phyloP scores from a whole-genome alignment of 2,888 invertebrate genomes.

The Drosophila limbata region DNA sequence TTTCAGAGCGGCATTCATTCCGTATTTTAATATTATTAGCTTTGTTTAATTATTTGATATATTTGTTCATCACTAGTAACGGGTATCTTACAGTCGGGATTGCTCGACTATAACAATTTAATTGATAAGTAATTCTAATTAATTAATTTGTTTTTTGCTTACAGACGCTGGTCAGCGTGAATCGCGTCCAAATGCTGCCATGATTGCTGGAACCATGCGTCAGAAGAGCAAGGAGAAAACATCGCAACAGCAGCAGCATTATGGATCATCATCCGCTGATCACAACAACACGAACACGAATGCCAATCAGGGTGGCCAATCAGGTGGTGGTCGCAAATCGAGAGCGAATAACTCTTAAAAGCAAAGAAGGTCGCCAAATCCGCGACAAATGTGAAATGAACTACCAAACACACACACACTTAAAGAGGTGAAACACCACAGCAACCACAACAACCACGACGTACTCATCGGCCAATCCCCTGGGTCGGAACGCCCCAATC shows the following conservation, averaged over 20 bases:
- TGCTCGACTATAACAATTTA: too few relatives aligned
- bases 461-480: constrained; percentile 3
- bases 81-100: background rate
- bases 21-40: too few relatives aligned
- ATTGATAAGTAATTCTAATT: background rate
- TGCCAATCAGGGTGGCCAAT: constrained; percentile 42
- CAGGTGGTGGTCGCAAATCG: constrained; percentile 81
- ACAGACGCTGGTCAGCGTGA: constrained; percentile 72
- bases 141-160: background rate
- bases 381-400: constrained; percentile 66
- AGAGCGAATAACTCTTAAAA: constrained; percentile 81
- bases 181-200: constrained; percentile 77
- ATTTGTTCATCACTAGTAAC: too few relatives aligned
- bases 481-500: background rate
- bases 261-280: constrained; percentile 51
- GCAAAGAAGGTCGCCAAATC: constrained; percentile 51
- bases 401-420: constrained; percentile 1
- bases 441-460: constrained; percentile 1
- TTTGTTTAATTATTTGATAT: too few relatives aligned
- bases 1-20: too few relatives aligned
- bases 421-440: constrained; percentile 2
- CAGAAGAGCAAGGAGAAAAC: constrained; percentile 70
- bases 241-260: constrained; percentile 45
- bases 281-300: constrained; percentile 44
- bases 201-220: constrained; percentile 63